A percentile compares a stretch with the other conserved stretches of the same genome.
Conservation (phyloP, 2,888 invertebrate genomes). For the Drosophila buzzatii region DNA sequence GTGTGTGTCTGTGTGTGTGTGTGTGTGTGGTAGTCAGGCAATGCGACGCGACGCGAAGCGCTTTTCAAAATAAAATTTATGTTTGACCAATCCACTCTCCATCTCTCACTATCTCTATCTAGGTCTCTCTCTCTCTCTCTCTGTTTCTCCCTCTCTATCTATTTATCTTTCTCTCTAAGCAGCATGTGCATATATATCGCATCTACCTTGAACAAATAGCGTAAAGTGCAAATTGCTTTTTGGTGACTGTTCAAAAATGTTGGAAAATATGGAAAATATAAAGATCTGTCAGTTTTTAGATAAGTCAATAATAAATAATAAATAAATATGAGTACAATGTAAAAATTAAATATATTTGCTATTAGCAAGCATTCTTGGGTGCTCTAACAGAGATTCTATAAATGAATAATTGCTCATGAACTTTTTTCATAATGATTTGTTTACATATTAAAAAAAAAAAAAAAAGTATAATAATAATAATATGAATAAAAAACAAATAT, state of each 20-base stretch:
- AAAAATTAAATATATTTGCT: too few relatives aligned
- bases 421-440: too few relatives aligned
- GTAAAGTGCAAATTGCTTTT: not conserved
- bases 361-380: too few relatives aligned
- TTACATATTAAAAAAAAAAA: too few relatives aligned
- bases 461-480: too few relatives aligned
- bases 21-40: not conserved
- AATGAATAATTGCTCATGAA: too few relatives aligned
- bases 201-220: slow-evolving; percentile 5
- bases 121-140: not conserved
- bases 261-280: not conserved
- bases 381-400: too few relatives aligned
- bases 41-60: slow-evolving; percentile 15
- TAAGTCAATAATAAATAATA: not conserved
- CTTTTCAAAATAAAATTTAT: slow-evolving; percentile 55
- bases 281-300: too few relatives aligned
- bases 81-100: slow-evolving; percentile 22
- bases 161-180: not conserved
- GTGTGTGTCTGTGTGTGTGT: too few relatives aligned
- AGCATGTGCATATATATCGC: not conserved
- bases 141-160: not conserved
- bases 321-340: not conserved
- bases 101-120: not conserved
- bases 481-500: too few relatives aligned
- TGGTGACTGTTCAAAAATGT: not conserved